These are phyloP conservation scores for Pelosia muscerda DNA, from an alignment of 2,888 invertebrate species.

Conservation along the genomic window DNA sequence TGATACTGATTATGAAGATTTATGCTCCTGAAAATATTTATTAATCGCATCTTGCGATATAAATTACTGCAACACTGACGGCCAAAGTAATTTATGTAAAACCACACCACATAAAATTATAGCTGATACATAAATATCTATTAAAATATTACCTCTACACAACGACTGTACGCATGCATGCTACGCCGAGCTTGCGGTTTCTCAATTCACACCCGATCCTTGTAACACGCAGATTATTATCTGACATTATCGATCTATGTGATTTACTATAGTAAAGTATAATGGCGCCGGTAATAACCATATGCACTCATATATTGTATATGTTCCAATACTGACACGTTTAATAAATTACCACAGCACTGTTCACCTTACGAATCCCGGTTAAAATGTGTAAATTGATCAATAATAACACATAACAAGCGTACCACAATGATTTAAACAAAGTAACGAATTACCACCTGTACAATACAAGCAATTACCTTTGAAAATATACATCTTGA, in stretches of 20 bases:
- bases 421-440: slow-evolving; percentile 46
- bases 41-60: not conserved
- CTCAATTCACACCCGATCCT: slow-evolving; percentile 74
- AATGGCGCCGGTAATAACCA: slow-evolving; percentile 73
- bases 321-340: slow-evolving; percentile 52
- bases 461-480: slow-evolving; percentile 52
- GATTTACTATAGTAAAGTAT: slow-evolving; percentile 80
- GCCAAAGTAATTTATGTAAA: slow-evolving; percentile 4
- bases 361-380: slow-evolving; percentile 50
- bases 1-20: not conserved
- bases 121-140: slow-evolving; percentile 16
- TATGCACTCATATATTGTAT: slow-evolving; percentile 52
- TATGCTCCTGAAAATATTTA: not conserved
- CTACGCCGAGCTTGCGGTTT: slow-evolving; percentile 68
- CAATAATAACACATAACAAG: slow-evolving; percentile 56
- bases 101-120: not conserved
- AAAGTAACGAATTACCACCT: slow-evolving; percentile 53
- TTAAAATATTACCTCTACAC: slow-evolving; percentile 25
- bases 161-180: slow-evolving; percentile 28
- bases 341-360: slow-evolving; percentile 68
- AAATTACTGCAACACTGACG: not conserved
- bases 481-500: slow-evolving; percentile 49
- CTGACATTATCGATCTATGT: slow-evolving; percentile 73
- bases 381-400: slow-evolving; percentile 60
- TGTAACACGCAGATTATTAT: slow-evolving; percentile 72